Conservation (phyloP, 2,113 vertebrate species). For the Halichoeres trimaculatus region DNA sequence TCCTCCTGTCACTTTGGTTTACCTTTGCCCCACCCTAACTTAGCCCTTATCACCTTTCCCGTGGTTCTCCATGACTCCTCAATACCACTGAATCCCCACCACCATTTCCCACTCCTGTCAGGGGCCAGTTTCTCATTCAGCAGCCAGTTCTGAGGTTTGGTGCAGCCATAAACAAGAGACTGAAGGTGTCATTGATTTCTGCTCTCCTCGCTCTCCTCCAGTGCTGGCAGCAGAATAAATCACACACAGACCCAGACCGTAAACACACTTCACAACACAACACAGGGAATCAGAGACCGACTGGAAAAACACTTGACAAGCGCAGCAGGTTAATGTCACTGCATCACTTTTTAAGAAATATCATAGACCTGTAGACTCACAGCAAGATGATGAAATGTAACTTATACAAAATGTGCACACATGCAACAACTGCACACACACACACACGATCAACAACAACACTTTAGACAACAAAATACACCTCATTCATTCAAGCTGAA, state of each 20-base stretch:
- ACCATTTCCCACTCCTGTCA: constrained; percentile 7
- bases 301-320: not conserved
- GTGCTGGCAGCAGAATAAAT: constrained; percentile 67
- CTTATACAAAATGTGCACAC: not conserved
- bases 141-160: constrained; percentile 56
- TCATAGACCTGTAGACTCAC: constrained; percentile 1
- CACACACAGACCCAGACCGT: constrained; percentile 47
- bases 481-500: constrained; percentile 30
- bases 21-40: constrained; percentile 17
- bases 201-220: constrained; percentile 22
- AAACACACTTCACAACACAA: constrained; percentile 47
- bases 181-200: constrained; percentile 78
- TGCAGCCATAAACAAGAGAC: constrained; percentile 81
- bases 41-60: constrained; percentile 38
- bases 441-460: not conserved
- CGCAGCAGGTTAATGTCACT: not conserved
- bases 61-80: constrained; percentile 33
- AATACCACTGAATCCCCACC: constrained; percentile 11
- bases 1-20: constrained; percentile 11
- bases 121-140: constrained; percentile 54
- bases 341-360: not conserved
- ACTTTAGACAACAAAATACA: constrained; percentile 1
- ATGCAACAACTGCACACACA: constrained; percentile 2
- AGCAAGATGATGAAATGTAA: not conserved
- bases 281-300: constrained; percentile 26